Base-by-base conservation (phyloP, 1,140 invertebrate genomes). In the Laupala kohalensis region DNA sequence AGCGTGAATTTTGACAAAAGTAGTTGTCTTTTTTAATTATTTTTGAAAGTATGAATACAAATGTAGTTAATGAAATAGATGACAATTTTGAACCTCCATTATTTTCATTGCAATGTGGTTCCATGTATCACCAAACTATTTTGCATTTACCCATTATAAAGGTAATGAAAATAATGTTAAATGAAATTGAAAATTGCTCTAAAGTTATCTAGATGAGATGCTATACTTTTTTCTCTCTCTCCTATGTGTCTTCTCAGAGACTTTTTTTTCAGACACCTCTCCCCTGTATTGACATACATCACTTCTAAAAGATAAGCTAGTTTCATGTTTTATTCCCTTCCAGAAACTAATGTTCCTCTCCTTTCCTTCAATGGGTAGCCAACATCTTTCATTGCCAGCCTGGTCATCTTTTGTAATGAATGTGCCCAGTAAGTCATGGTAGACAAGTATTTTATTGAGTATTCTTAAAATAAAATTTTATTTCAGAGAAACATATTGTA, bases 121-220 rank as follows among this genome's bases (percentile, higher is more conserved):
- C 67, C 67, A 68, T 68, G 67, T 68, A 30, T 23, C 28, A 68
- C 6, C 66, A 13, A 67, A 68, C 28, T 68, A 68, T 68, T 68
- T 68, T 68, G 25, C 27, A 68, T 68, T 68, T 28, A 68, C 67
- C 26, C 9, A 68, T 68, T 67, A 67, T 67, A 67, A 25, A 29
- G 27, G 25, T 68, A 68, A 2, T 67, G 66, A 27, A 24, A 27
- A 27, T 25, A 25, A 4, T 13, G 26, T 28, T 28, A 68, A 68
- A 67, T 26, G 13, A 67, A 67, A 67, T 53, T 53, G 37, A 53
- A 53, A 53, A 53, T 53, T 53, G 37, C 37, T 53, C 37, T 53
- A 53, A 53, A 53, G 37, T 53, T 53, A 53, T 53, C 9, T 53
- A 53, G 37, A 53, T 53, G 37, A 53, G 37, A 53, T 53, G 37